These are phyloP conservation scores for Caenorhabditis macrosperma DNA, from an alignment of 2,888 invertebrate genomes.

Conservation along the genomic window DNA sequence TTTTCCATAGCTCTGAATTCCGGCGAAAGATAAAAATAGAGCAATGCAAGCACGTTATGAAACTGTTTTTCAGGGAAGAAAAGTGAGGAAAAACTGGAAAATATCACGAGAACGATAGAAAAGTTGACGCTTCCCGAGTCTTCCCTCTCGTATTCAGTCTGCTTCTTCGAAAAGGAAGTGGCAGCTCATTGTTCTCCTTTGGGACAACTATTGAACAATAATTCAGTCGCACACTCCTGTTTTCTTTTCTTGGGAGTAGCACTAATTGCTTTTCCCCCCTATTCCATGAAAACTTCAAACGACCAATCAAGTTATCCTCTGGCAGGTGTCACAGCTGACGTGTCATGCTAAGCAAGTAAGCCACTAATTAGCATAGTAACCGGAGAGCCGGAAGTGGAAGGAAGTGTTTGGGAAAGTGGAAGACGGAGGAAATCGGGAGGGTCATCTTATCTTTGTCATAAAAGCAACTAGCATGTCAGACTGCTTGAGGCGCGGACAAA, in stretches of 20 bases:
- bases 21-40: neutral
- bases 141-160: neutral
- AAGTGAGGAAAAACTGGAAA: neutral
- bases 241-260: neutral
- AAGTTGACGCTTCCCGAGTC: neutral
- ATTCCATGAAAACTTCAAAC: neutral
- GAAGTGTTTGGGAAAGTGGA: neutral
- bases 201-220: conserved; percentile 3
- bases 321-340: neutral
- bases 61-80: neutral
- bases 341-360: neutral
- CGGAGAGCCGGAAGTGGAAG: neutral
- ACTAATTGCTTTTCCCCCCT: neutral
- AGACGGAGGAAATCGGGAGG: neutral
- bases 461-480: neutral
- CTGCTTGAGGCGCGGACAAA: neutral
- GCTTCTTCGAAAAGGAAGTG: neutral
- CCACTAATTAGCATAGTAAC: neutral
- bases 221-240: neutral
- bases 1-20: neutral
- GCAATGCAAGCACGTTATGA: neutral
- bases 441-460: conserved; percentile 4
- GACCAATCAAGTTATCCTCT: neutral
- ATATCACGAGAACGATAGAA: neutral
- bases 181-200: neutral